Conservation (phyloP, 2,113 vertebrate genomes). For the Gopherus flavomarginatus region DNA sequence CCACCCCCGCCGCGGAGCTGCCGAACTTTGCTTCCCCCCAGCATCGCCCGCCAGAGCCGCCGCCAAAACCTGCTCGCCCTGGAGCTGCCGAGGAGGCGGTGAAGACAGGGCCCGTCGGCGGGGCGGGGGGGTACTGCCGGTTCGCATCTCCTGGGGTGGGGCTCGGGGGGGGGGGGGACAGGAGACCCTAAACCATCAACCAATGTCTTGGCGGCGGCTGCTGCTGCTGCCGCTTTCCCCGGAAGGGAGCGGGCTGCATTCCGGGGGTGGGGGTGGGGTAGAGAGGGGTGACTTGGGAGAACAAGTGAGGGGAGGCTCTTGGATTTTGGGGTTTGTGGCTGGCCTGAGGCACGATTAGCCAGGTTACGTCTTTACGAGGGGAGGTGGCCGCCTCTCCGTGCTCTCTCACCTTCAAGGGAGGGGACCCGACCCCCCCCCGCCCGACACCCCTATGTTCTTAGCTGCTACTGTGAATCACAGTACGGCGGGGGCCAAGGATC, state of each 20-base stretch:
- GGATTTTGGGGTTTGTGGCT: neutral
- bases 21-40: neutral
- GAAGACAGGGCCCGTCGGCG: neutral
- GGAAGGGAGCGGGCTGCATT: neutral
- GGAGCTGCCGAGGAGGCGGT: neutral
- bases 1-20: conserved; percentile 24
- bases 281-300: neutral
- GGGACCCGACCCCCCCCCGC: neutral
- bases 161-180: neutral
- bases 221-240: neutral
- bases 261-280: neutral
- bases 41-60: no score
- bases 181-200: neutral
- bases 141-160: neutral
- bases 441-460: neutral
- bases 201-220: neutral
- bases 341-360: neutral
- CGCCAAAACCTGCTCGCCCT: neutral
- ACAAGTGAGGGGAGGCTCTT: neutral
- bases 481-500: conserved; percentile 2
- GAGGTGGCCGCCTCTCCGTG: neutral
- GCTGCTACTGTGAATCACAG: conserved; percentile 68
- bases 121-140: neutral
- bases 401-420: neutral
- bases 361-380: neutral